Base-by-base conservation (phyloP, 2,888 invertebrate genomes). In the Labia minor region DNA sequence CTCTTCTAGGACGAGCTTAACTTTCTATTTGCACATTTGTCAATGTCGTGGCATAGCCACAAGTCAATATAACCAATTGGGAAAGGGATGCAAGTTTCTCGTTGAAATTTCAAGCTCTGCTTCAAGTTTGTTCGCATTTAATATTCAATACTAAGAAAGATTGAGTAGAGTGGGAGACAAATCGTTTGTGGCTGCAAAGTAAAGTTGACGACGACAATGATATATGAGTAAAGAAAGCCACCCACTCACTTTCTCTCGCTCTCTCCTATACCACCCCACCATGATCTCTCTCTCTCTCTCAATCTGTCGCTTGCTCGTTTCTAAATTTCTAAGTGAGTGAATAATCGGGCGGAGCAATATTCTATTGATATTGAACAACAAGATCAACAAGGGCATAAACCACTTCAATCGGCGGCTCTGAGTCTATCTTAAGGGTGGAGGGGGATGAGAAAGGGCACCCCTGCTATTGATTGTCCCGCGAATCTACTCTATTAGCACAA, bases 321-420 rank as follows among this genome's bases (percentile, higher is more conserved):
- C 14, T 49, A 49, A 49, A 49, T 49, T 49, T 49, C 49, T 49
- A 49, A 49, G 49, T 14, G 49, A 49, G 49, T 49, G 49, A 49
- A 49, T 49, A 49, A 49, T 49, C 49, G 49, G 49, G 49, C 49
- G 49, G n/a, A 49, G 49, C 49, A 49, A 49, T 49, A 49, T 49
- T 49, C 49, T 49, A 49, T 16, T 49, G 49, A 49, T 49, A 49
- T 49, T 49, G 49, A 49, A 49, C 49, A 49, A 49, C 49, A 49
- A 49, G 49, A 49, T 49, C 49, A 49, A 49, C 49, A 49, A 49
- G 49, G 49, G 49, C 49, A 49, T 14, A 49, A 49, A 49, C 49
- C 49, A 49, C 49, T 49, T 49, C 49, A 49, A 49, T 49, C 6
- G 49, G 49, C 14, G 49, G 49, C 49, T n/a, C n/a, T 49, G 49